Percentiles rank a stretch among this genome's conserved stretches.
Conservation (phyloP, 2,113 vertebrate species). For the Ceyx margarethae region DNA sequence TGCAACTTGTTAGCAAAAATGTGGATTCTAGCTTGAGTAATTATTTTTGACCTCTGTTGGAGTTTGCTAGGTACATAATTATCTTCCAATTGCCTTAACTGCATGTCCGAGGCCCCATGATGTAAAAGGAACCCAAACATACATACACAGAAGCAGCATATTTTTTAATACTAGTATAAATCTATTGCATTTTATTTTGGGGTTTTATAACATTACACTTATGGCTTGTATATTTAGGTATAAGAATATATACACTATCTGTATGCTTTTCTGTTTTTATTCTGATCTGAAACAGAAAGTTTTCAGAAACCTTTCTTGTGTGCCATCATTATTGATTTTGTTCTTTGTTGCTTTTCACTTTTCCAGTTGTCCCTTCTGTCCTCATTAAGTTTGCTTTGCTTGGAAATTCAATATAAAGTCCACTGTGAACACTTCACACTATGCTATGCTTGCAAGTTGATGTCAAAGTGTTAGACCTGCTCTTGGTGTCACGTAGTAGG, state of each 20-base stretch:
- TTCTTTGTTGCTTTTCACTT: neutral
- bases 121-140: neutral
- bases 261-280: neutral
- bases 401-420: neutral
- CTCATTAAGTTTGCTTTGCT: neutral
- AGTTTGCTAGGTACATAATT: neutral
- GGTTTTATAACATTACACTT: neutral
- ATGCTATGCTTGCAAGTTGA: neutral
- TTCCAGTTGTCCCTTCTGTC: neutral
- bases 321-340: neutral
- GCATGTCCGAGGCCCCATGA: neutral
- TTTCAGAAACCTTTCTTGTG: neutral
- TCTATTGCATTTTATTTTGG: neutral
- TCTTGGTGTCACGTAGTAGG: neutral
- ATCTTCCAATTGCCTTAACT: neutral
- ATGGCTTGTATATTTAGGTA: neutral
- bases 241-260: neutral
- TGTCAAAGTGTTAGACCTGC: neutral
- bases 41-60: neutral
- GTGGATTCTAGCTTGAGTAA: neutral
- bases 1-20: neutral
- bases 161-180: neutral
- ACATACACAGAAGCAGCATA: neutral
- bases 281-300: neutral
- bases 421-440: neutral